Base-by-base conservation (phyloP, 2,113 vertebrate genomes). In the Engystomops pustulosus region DNA sequence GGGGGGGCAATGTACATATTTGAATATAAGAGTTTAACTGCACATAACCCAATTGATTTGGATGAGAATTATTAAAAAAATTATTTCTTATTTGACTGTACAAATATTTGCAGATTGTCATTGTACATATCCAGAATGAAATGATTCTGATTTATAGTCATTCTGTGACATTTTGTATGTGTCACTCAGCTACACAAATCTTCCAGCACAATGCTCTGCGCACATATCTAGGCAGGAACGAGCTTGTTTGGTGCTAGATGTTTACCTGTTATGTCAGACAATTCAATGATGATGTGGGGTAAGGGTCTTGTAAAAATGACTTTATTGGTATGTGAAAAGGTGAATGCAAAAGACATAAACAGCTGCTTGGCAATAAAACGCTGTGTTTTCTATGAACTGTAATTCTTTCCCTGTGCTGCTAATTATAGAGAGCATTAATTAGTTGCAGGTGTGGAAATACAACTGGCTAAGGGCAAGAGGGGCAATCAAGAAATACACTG, bases 401-500 rank as follows among this genome's bases (percentile, higher is more conserved):
- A 58, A 81, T 32, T 51, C 30, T 70, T 45, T 51, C 47, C 2
- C 9, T 70, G 38, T 68, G 8, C 25, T n/a, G 45, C 6, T 69
- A 69, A 81, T 81, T 69, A 70, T 18, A 53, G 6, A 49, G 65
- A 9, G 23, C 45, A 23, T 6, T 7, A 81, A 81, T 80, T 81
- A 17, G 18, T 69, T 53, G 20, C 79, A 81, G 79, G 65, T 81
- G 79, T 81, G 44, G 27, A 45, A 32, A 34, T 80, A 18, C 23
- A 18, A 80, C 60, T 69, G 17, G 41, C 62, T 45, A 68, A 14
- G 47, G 45, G 79, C 79, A 47, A 65, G 27, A 32, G 41, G n/a
- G 41, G 18, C 30, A 51, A 51, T 62, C 12, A 25, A 5, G 14
- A 38, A 62, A 38, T 41, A 38, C 38, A 25, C 9, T n/a, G 32